A percentile compares a stretch with the other conserved stretches of the same genome.
Evolutionary conservation across 2,113 vertebrate genomes (phyloP).

Genomic region (Oncorhynchus nerka): DNA sequence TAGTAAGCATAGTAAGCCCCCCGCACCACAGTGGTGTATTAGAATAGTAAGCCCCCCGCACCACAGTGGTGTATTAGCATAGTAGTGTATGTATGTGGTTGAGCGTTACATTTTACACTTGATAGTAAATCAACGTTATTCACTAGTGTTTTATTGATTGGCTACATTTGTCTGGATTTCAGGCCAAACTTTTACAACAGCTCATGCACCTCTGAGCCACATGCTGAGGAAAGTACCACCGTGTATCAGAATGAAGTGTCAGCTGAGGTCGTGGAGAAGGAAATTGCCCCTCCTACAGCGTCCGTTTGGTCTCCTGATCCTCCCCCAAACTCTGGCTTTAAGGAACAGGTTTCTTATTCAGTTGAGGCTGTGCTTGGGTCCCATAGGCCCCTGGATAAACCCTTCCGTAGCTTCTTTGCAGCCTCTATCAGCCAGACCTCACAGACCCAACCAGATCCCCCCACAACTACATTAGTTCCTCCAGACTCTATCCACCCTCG

Average conservation of each 20-base stretch:
- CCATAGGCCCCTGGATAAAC: constrained; percentile 19
- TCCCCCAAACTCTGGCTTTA: constrained; percentile 34
- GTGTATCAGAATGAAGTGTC: constrained; percentile 61
- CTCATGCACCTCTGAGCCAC: constrained; percentile 63
- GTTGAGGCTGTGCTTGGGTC: constrained; percentile 61
- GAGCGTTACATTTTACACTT: too few species aligned
- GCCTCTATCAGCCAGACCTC: constrained; percentile 6
- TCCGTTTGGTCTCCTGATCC: constrained; percentile 53
- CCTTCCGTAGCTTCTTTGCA: constrained; percentile 27
- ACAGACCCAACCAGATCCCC: constrained; percentile 21
- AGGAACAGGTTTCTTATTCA: constrained; percentile 60
- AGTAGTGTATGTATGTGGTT: constrained; percentile 8
- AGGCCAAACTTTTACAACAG: constrained; percentile 85
- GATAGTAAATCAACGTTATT: too few species aligned
- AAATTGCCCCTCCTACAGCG: constrained; percentile 53
- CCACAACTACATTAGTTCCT: constrained; percentile 27
- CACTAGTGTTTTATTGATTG: neutral
- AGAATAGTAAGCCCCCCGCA: too few species aligned
- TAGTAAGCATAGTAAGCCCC: too few species aligned
- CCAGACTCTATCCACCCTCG: neutral
- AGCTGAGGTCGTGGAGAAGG: constrained; percentile 36
- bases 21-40: too few species aligned
- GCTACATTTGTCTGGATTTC: constrained; percentile 27
- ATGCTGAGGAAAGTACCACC: constrained; percentile 61
- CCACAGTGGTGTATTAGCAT: too few species aligned